Evolutionary conservation across 2,797 vertebrate species (phyloP).

Genomic region (Thaleichthys pacificus): DNA sequence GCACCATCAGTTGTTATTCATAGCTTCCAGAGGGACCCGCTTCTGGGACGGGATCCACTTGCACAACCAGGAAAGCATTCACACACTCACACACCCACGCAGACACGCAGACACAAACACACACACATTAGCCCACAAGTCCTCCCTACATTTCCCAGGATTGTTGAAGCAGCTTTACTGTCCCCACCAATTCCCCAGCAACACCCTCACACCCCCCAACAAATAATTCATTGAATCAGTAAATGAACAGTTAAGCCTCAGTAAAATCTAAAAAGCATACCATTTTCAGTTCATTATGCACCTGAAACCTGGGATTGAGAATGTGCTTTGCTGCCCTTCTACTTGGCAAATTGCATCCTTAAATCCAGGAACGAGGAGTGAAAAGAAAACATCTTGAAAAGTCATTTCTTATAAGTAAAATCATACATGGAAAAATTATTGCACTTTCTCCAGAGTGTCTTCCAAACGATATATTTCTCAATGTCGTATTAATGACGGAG

Average conservation of each 20-base stretch:
- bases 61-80: constrained; percentile 35
- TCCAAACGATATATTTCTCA: constrained; percentile 50
- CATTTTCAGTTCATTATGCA: not conserved
- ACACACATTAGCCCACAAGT: not conserved
- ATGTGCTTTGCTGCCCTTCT: constrained; percentile 20
- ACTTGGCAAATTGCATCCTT: constrained; percentile 34
- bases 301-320: constrained; percentile 23
- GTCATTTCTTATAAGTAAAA: constrained; percentile 30
- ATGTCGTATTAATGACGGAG: constrained; percentile 57
- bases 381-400: constrained; percentile 35
- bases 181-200: not conserved
- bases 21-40: constrained; percentile 49
- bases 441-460: constrained; percentile 34
- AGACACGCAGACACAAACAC: constrained; percentile 18
- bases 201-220: not conserved
- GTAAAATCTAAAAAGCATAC: constrained; percentile 15
- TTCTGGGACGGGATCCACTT: constrained; percentile 45
- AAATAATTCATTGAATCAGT: not conserved
- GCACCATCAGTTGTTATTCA: constrained; percentile 53
- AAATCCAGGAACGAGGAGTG: constrained; percentile 25
- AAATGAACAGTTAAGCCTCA: constrained; percentile 22
- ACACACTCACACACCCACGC: constrained; percentile 12
- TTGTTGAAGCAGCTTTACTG: not conserved
- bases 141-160: no score
- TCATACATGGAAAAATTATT: constrained; percentile 45